Evolutionary conservation across 2,797 vertebrate species (phyloP).

Genomic region (Pantherophis vulpinus): DNA sequence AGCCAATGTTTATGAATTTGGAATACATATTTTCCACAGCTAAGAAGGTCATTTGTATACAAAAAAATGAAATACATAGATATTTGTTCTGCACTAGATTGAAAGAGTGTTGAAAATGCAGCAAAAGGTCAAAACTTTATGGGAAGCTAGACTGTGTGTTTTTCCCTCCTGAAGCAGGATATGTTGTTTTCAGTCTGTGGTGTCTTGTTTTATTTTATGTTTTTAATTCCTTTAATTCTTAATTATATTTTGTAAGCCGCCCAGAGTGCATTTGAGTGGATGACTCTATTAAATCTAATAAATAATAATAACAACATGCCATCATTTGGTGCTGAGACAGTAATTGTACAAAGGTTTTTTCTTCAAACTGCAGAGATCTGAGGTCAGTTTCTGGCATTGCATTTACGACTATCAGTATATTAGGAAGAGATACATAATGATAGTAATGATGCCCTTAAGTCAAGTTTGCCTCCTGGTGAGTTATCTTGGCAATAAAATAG

Average conservation of each 20-base stretch:
- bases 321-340: neutral
- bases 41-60: neutral
- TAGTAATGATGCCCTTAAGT: neutral
- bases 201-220: neutral
- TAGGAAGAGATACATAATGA: neutral
- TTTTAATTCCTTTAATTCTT: neutral
- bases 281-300: neutral
- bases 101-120: neutral
- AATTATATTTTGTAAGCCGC: neutral
- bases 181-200: neutral
- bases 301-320: neutral
- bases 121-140: neutral
- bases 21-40: neutral
- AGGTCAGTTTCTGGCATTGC: neutral
- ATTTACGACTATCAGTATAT: neutral
- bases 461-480: neutral
- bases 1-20: neutral
- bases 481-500: neutral
- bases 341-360: neutral
- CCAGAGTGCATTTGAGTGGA: neutral
- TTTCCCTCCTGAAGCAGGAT: neutral
- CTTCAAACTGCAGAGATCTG: neutral
- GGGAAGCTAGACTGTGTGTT: neutral
- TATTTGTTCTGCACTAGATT: neutral
- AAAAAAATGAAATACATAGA: neutral